A percentile compares a stretch with the other conserved stretches of the same genome.
Evolutionary conservation across 2,113 vertebrate species (phyloP).

Genomic region (Tympanuchus pallidicinctus): DNA sequence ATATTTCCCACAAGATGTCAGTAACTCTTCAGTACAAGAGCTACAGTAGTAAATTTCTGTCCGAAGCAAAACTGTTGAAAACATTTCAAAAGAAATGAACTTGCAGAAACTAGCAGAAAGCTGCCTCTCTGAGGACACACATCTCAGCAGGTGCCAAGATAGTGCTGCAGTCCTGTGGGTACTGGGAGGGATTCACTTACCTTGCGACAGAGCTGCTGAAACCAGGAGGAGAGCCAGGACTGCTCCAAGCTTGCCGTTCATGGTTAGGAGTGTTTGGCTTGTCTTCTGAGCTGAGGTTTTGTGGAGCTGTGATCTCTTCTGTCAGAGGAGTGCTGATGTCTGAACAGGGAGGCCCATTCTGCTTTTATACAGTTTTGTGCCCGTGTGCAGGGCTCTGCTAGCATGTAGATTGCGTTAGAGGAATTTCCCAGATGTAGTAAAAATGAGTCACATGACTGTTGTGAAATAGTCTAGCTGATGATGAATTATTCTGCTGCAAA

Average conservation of each 20-base stretch:
- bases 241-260: slow-evolving; percentile 47
- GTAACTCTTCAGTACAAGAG: not conserved
- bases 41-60: not conserved
- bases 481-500: not conserved
- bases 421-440: slow-evolving; percentile 76
- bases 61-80: not conserved
- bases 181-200: slow-evolving; percentile 66
- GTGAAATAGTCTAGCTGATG: slow-evolving; percentile 39
- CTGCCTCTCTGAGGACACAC: not conserved
- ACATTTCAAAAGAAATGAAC: not conserved
- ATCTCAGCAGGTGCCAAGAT: accelerated
- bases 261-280: not conserved
- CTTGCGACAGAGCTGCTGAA: slow-evolving; percentile 74
- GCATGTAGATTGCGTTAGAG: slow-evolving; percentile 65
- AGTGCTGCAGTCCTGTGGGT: accelerated
- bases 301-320: not conserved
- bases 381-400: not conserved
- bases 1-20: slow-evolving; percentile 8
- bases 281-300: not conserved
- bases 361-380: slow-evolving; percentile 54
- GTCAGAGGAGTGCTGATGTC: not conserved
- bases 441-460: slow-evolving; percentile 72
- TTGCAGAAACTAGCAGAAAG: not conserved
- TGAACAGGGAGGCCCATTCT: not conserved
- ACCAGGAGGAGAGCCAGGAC: slow-evolving; percentile 72